Conservation (phyloP, 23 tunicate genomes). For the Halocynthia roretzi region DNA sequence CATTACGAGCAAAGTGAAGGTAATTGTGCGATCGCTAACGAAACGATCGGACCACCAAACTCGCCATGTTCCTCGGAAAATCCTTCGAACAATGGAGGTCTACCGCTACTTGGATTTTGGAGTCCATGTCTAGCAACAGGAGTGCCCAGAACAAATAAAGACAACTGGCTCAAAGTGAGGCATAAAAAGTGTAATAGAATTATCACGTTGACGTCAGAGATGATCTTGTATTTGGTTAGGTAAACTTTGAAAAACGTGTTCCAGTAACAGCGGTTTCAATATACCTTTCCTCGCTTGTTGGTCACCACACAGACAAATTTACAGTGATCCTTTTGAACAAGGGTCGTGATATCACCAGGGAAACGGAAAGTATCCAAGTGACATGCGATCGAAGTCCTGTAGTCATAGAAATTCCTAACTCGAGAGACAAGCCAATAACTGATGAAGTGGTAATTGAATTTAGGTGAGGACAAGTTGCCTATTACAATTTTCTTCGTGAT, state of each 20-base stretch:
- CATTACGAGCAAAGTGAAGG: background rate
- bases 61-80: background rate
- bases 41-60: background rate
- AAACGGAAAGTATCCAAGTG: background rate
- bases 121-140: background rate
- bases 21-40: background rate
- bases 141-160: background rate
- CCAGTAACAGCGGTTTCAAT: background rate
- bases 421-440: background rate
- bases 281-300: background rate
- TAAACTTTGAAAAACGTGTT: background rate
- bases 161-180: background rate
- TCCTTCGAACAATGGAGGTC: no score
- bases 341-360: conserved; percentile 5
- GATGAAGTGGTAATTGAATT: background rate
- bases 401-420: background rate
- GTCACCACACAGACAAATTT: background rate
- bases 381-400: background rate
- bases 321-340: background rate
- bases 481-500: background rate
- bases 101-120: background rate
- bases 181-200: background rate
- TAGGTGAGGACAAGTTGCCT: background rate
- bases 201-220: background rate
- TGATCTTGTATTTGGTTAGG: background rate